phyloP scores from a whole-genome alignment of 2,797 vertebrate species.

The Rallus crepitans region DNA sequence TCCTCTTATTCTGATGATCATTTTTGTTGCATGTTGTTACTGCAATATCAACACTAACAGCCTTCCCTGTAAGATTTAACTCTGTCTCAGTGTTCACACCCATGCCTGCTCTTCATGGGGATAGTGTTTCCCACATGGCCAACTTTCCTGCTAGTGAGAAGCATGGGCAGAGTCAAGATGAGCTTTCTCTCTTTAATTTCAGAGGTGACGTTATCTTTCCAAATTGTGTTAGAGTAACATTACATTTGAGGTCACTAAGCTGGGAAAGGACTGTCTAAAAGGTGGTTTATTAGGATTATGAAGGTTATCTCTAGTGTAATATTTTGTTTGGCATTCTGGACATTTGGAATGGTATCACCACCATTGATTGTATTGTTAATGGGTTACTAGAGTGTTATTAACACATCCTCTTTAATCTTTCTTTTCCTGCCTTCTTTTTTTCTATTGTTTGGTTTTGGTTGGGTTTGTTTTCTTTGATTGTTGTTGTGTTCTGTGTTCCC shows the following conservation, averaged over 20 bases:
- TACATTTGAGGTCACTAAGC: neutral
- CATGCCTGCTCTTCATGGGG: neutral
- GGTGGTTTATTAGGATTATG: neutral
- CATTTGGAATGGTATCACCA: neutral
- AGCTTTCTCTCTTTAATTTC: neutral
- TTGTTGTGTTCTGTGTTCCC: too few species aligned
- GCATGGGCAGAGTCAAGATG: neutral
- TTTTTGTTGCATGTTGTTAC: neutral
- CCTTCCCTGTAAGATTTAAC: neutral
- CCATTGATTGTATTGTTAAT: too few species aligned
- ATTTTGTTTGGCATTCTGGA: neutral
- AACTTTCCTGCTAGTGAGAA: neutral
- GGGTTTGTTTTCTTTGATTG: too few species aligned
- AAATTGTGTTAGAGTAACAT: neutral
- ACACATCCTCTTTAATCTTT: neutral
- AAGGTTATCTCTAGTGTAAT: neutral
- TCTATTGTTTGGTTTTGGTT: neutral
- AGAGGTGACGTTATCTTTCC: neutral
- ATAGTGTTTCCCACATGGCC: neutral
- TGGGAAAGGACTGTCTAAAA: neutral
- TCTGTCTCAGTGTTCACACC: neutral
- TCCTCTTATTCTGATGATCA: neutral
- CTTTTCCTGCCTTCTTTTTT: neutral
- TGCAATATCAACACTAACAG: neutral
- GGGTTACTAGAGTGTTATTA: neutral